Evolutionary conservation across 2,797 vertebrate genomes (phyloP).

Genomic region (Tokudaia tokunoshimensis): DNA sequence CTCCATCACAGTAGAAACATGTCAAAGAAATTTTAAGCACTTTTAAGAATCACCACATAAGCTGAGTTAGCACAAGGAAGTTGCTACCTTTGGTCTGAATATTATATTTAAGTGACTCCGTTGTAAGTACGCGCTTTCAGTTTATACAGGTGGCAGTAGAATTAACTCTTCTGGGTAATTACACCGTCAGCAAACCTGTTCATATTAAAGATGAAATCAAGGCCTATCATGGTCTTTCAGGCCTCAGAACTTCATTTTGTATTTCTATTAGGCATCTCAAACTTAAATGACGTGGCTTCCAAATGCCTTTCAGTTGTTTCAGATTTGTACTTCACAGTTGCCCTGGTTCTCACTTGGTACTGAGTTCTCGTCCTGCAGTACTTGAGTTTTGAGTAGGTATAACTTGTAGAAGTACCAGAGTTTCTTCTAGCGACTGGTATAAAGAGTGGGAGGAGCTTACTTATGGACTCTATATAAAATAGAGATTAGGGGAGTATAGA

Average conservation of each 20-base stretch:
- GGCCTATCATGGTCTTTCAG: neutral
- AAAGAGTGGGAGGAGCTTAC: neutral
- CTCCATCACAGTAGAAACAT: neutral
- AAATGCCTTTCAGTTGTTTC: neutral
- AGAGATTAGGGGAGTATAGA: neutral
- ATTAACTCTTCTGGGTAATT: slow-evolving; percentile 32
- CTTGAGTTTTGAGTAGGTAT: neutral
- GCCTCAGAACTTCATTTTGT: slow-evolving; percentile 48
- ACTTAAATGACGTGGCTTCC: neutral
- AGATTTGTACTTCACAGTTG: slow-evolving; percentile 18
- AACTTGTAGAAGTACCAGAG: slow-evolving; percentile 8
- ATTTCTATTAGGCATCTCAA: slow-evolving; percentile 11
- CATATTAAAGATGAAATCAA: slow-evolving; percentile 51
- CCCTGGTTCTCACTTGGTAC: neutral
- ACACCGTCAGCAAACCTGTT: neutral
- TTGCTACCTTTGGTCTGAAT: neutral
- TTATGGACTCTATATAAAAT: slow-evolving; percentile 13
- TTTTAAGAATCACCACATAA: neutral
- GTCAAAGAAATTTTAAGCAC: neutral
- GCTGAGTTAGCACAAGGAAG: neutral
- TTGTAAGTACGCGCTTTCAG: neutral
- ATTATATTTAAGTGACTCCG: slow-evolving; percentile 22
- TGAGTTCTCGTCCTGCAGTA: neutral
- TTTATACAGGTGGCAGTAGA: slow-evolving; percentile 33
- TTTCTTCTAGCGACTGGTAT: slow-evolving; percentile 24